Conservation (phyloP, 2,797 vertebrate genomes). For the Anguilla anguilla region DNA sequence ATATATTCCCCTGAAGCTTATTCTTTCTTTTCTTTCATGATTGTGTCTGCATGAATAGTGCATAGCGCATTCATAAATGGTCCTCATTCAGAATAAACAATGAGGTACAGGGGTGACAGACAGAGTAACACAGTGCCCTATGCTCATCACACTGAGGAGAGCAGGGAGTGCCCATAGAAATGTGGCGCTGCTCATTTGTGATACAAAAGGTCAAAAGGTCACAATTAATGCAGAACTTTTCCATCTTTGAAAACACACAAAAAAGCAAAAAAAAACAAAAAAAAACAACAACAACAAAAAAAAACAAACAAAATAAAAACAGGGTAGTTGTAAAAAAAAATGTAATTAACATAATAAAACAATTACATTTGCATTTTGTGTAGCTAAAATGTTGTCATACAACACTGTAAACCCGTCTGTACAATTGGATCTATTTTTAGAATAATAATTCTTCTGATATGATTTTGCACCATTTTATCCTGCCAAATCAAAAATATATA, state of each 20-base stretch:
- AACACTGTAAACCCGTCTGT: conserved; percentile 71
- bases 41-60: conserved; percentile 36
- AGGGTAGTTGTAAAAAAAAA: conserved; percentile 42
- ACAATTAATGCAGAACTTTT: conserved; percentile 33
- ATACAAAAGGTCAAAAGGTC: conserved; percentile 48
- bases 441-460: conserved; percentile 72
- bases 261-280: not conserved
- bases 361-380: conserved; percentile 72
- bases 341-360: conserved; percentile 72
- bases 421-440: conserved; percentile 76
- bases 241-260: conserved; percentile 11
- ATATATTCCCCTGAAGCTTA: not conserved
- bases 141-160: conserved; percentile 39
- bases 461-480: conserved; percentile 85
- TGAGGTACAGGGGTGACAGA: conserved; percentile 43
- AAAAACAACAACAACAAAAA: conserved; percentile 1
- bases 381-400: conserved; percentile 77
- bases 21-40: not conserved
- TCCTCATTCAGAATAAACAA: conserved; percentile 48
- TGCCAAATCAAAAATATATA: conserved; percentile 88
- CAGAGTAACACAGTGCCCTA: conserved; percentile 35
- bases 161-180: conserved; percentile 36
- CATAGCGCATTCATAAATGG: conserved; percentile 17
- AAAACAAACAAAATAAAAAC: not conserved
- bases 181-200: conserved; percentile 45